Evolutionary conservation across 2,888 invertebrate genomes (phyloP).

Genomic region (Brenthis ino): DNA sequence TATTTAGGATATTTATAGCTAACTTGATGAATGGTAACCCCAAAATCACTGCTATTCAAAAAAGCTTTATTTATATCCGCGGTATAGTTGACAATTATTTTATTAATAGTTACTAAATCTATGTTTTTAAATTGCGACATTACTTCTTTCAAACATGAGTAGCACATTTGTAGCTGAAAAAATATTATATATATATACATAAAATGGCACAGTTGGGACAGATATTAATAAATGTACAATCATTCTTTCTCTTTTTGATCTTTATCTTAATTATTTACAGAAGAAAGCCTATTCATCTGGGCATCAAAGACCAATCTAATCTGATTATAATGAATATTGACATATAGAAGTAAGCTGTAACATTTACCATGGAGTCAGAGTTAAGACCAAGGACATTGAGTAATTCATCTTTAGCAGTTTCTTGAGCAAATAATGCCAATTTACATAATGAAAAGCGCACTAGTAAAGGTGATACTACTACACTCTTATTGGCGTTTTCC

Average conservation of each 20-base stretch:
- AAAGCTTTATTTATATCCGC: constrained; percentile 47
- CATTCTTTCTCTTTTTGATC: no score
- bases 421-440: constrained; percentile 50
- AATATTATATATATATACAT: background rate
- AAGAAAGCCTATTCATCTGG: background rate
- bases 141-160: constrained; percentile 29
- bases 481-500: constrained; percentile 44
- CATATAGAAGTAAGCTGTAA: background rate
- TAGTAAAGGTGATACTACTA: constrained; percentile 51
- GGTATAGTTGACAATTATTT: constrained; percentile 55
- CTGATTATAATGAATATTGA: background rate
- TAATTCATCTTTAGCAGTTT: constrained; percentile 49
- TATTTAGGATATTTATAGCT: constrained; percentile 50
- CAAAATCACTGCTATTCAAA: constrained; percentile 46
- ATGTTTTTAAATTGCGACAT: constrained; percentile 28
- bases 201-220: no score
- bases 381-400: constrained; percentile 49
- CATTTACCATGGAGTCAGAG: constrained; percentile 27
- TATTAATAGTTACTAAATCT: constrained; percentile 51
- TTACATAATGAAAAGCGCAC: constrained; percentile 56
- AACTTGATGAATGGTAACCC: constrained; percentile 54
- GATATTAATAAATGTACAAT: no score
- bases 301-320: background rate
- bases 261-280: background rate
- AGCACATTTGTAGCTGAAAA: constrained; percentile 44